A percentile compares a stretch with the other conserved stretches of the same genome.
Evolutionary conservation across 2,888 invertebrate genomes (phyloP).

Genomic region (Tetragnatha montana): DNA sequence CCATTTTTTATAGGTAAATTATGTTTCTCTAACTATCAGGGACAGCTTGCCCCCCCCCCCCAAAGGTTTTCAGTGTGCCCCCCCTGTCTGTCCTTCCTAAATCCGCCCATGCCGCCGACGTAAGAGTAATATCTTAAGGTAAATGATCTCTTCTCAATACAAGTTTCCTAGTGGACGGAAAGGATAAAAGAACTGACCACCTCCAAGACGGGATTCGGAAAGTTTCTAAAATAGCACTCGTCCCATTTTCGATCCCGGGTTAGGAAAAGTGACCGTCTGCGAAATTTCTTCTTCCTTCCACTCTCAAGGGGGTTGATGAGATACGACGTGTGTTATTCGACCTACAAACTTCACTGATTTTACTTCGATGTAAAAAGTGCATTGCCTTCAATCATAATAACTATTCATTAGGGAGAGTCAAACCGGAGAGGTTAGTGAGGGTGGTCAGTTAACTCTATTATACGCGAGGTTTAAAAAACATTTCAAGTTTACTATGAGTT

Average conservation of each 20-base stretch:
- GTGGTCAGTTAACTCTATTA: no score
- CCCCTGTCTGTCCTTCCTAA: no score
- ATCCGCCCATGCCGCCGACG: no score
- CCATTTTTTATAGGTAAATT: no score
- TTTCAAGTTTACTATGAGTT: no score
- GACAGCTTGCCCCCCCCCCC: no score
- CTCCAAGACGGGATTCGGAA: background rate
- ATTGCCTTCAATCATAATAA: background rate
- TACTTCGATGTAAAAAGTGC: background rate
- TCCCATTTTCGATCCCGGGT: background rate
- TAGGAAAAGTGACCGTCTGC: slow-evolving; percentile 18
- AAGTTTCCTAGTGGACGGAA: background rate
- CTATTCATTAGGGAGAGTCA: background rate
- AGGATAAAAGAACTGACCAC: background rate
- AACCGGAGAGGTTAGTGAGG: background rate
- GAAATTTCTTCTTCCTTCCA: slow-evolving; percentile 3
- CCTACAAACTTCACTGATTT: background rate
- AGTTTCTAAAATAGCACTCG: slow-evolving; percentile 6
- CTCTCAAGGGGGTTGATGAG: slow-evolving; percentile 9
- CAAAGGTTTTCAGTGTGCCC: no score
- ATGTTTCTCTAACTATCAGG: no score
- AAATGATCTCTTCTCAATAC: background rate
- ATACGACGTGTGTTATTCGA: background rate
- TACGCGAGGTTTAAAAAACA: no score
- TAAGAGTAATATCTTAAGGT: background rate